phyloP scores from a whole-genome alignment of 2,888 invertebrate genomes.

The Erpobdella octoculata region DNA sequence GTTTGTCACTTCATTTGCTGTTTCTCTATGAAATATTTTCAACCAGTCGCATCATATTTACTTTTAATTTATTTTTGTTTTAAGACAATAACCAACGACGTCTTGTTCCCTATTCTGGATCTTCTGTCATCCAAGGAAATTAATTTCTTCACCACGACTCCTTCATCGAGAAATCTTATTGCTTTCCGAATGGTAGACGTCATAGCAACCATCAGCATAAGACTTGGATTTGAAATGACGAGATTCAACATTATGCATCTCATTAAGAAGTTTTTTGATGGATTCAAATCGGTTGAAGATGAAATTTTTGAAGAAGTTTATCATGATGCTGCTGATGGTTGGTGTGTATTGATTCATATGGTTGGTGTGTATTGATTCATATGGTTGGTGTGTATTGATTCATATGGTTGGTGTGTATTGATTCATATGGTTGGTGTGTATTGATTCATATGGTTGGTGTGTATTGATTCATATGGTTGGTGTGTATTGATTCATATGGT shows the following conservation, averaged over 20 bases:
- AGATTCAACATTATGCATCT: slow-evolving; percentile 48
- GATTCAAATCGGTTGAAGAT: slow-evolving; percentile 42
- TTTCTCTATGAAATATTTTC: too few species aligned
- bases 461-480: too few species aligned
- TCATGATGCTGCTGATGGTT: neutral
- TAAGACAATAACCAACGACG: slow-evolving; percentile 62
- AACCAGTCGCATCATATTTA: neutral
- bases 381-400: too few species aligned
- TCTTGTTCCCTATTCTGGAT: slow-evolving; percentile 73
- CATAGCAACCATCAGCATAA: slow-evolving; percentile 61
- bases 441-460: too few species aligned
- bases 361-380: too few species aligned
- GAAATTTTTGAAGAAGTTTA: neutral
- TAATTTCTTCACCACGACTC: slow-evolving; percentile 70
- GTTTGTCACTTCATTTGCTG: neutral
- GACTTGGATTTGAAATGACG: slow-evolving; percentile 56
- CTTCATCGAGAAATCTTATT: slow-evolving; percentile 61
- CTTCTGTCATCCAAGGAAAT: slow-evolving; percentile 71
- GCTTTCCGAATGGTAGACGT: slow-evolving; percentile 74
- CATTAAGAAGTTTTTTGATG: slow-evolving; percentile 48
- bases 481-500: too few species aligned
- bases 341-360: neutral
- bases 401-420: too few species aligned
- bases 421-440: too few species aligned
- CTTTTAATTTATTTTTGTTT: slow-evolving; percentile 47